Conservation (phyloP, 2,797 vertebrate species). For the Labroides dimidiatus region DNA sequence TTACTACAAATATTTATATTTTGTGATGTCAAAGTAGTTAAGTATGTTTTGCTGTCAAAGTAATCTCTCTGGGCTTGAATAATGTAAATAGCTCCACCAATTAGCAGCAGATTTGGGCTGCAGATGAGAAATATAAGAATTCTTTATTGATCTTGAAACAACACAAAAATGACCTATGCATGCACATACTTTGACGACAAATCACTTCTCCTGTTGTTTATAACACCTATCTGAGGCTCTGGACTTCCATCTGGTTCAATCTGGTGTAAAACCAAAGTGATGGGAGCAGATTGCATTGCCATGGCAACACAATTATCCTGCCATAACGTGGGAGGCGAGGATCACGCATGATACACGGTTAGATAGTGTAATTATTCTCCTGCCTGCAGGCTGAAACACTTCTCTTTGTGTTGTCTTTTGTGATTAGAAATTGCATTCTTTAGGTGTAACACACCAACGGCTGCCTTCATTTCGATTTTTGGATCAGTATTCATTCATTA, state of each 20-base stretch:
- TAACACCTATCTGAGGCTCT: conserved; percentile 25
- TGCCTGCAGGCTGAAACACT: conserved; percentile 49
- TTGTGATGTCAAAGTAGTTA: too few species aligned
- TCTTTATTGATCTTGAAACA: background rate
- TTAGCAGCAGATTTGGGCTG: background rate
- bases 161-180: background rate
- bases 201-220: conserved; percentile 6
- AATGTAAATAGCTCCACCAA: background rate
- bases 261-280: conserved; percentile 65
- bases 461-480: background rate
- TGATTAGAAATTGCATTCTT: conserved; percentile 1
- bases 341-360: conserved; percentile 79
- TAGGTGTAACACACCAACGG: background rate
- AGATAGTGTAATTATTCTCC: conserved; percentile 76
- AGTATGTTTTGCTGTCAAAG: background rate
- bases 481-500: background rate
- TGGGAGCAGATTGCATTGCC: conserved; percentile 81
- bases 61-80: background rate
- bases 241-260: conserved; percentile 60
- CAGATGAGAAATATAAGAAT: background rate
- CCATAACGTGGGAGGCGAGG: conserved; percentile 80
- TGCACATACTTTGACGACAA: conserved; percentile 1
- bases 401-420: conserved; percentile 23
- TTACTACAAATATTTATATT: too few species aligned
- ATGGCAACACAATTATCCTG: conserved; percentile 83